Conservation (phyloP, 2,113 vertebrate species). For the Nansenia antarctica region DNA sequence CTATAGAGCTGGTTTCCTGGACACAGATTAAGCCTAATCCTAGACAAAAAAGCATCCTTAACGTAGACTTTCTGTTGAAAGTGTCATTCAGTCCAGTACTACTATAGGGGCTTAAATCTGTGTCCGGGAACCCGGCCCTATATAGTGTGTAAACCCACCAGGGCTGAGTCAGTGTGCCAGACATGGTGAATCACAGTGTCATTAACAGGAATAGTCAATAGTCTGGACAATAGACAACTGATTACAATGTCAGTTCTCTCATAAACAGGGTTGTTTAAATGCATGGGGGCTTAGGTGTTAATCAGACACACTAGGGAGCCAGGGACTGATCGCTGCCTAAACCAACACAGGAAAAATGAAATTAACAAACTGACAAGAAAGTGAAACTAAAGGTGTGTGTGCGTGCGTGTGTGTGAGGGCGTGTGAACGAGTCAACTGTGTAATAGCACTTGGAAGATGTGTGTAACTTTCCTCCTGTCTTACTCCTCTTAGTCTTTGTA, state of each 20-base stretch:
- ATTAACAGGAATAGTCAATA: neutral
- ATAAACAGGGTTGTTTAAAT: neutral
- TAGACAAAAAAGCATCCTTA: no score
- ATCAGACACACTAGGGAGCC: neutral
- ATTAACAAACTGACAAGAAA: neutral
- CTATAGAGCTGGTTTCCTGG: no score
- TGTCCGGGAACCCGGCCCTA: no score
- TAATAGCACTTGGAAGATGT: conserved; percentile 48
- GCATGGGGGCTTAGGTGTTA: neutral
- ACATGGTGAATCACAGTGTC: neutral
- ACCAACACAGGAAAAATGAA: neutral
- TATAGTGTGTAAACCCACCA: no score
- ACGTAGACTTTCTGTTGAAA: no score
- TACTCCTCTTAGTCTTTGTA: neutral
- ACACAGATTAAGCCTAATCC: no score
- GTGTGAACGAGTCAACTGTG: conserved; percentile 4
- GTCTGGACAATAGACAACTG: neutral
- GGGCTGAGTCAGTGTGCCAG: neutral
- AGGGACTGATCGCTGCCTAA: no score
- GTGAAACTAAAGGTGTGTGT: conserved; percentile 22
- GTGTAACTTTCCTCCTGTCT: neutral
- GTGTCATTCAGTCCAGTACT: no score
- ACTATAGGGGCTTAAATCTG: no score
- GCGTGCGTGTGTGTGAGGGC: neutral
- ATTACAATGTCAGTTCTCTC: neutral